These are phyloP conservation scores for Micropoecilia bifurca DNA, from an alignment of 2,797 vertebrate genomes.

Conservation along the genomic window DNA sequence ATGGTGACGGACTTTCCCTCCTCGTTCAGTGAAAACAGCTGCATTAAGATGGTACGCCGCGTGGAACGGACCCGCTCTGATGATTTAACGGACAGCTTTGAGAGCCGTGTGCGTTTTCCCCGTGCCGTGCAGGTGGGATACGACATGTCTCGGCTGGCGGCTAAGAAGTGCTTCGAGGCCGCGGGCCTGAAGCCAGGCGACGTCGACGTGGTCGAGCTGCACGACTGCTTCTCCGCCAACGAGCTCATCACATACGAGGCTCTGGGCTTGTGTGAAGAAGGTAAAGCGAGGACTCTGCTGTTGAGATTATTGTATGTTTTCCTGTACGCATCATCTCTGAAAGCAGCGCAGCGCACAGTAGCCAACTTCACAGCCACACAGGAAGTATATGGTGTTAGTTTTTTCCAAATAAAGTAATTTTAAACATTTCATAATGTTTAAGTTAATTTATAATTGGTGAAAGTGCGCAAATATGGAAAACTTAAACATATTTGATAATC, in stretches of 20 bases:
- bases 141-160: constrained; percentile 90
- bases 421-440: no score
- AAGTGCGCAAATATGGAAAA: no score
- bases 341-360: no score
- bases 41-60: constrained; percentile 87
- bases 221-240: constrained; percentile 95
- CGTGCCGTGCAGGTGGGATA: constrained; percentile 86
- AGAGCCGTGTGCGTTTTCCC: not conserved
- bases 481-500: no score
- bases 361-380: no score
- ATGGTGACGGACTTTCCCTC: constrained; percentile 90
- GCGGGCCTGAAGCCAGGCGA: constrained; percentile 85
- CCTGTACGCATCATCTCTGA: no score
- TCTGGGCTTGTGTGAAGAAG: constrained; percentile 92
- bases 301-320: not conserved
- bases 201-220: constrained; percentile 93
- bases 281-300: constrained; percentile 69
- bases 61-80: not conserved
- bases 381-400: no score
- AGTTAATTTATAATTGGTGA: no score
- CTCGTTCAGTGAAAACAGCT: constrained; percentile 89
- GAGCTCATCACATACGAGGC: constrained; percentile 97
- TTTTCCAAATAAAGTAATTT: no score
- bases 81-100: not conserved
- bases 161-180: constrained; percentile 84